These are phyloP conservation scores for Camponotus fellah DNA, from an alignment of 2,888 invertebrate species.

Conservation along the genomic window DNA sequence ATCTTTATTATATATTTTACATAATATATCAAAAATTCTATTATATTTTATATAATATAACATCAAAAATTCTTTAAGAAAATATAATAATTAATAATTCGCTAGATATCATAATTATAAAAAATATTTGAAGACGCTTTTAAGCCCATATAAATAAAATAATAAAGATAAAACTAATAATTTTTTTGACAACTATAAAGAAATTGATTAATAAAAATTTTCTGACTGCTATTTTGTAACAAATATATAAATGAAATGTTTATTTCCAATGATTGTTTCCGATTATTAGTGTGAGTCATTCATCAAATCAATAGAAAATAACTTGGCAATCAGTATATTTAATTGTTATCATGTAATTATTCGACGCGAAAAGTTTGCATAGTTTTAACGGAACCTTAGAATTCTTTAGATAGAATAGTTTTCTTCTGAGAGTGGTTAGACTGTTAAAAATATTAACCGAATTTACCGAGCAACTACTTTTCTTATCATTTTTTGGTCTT, in stretches of 20 bases:
- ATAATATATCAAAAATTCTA: background rate
- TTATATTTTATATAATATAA: background rate
- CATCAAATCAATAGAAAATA: background rate
- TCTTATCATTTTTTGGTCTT: constrained; percentile 70
- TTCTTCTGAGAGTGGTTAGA: constrained; percentile 48
- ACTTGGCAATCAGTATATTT: constrained; percentile 5
- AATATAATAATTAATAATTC: background rate
- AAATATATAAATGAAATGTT: background rate
- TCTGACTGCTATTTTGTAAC: background rate
- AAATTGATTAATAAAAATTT: background rate
- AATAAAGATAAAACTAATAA: background rate
- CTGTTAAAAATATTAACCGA: constrained; percentile 70
- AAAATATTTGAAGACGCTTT: background rate
- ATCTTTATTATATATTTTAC: constrained; percentile 4
- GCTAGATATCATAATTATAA: background rate
- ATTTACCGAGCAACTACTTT: constrained; percentile 71
- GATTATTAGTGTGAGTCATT: background rate
- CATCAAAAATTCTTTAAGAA: background rate
- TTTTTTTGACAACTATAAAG: background rate
- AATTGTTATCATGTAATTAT: constrained; percentile 34
- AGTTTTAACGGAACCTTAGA: constrained; percentile 60
- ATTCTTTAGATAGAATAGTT: constrained; percentile 68
- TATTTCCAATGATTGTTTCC: background rate
- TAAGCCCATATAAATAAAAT: background rate
- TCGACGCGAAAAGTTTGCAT: constrained; percentile 9